Conservation (phyloP, 1,140 invertebrate species). For the Helicoverpa armigera region DNA sequence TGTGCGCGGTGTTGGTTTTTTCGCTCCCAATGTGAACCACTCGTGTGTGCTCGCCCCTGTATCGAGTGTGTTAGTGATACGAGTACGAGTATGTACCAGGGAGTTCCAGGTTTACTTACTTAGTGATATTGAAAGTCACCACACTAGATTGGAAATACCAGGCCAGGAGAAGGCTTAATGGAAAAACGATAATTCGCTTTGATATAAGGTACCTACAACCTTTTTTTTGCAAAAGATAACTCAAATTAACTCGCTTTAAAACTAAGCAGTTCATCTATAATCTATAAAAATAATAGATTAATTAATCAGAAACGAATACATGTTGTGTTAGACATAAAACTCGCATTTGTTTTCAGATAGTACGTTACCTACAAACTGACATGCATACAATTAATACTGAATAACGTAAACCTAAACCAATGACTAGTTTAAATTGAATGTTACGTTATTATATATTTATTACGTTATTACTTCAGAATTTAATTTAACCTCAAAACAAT, state of each 20-base stretch:
- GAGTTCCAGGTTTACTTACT: neutral
- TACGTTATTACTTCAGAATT: no score
- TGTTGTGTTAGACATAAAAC: no score
- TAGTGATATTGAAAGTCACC: neutral
- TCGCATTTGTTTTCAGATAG: no score
- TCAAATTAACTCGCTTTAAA: neutral
- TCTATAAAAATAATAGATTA: neutral
- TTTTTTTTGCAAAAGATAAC: no score
- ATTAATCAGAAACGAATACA: neutral
- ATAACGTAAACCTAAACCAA: no score
- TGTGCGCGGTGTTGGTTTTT: conserved; percentile 69
- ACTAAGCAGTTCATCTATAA: neutral
- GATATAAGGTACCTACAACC: no score
- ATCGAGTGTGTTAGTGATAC: conserved; percentile 8
- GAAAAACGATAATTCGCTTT: no score
- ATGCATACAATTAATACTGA: no score
- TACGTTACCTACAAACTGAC: no score
- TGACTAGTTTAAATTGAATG: no score
- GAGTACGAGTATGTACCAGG: neutral
- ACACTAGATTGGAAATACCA: neutral
- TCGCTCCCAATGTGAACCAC: conserved; percentile 59
- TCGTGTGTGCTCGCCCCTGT: conserved; percentile 59
- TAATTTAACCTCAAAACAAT: no score
- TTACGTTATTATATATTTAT: no score
- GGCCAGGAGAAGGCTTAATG: neutral